Base-by-base conservation (phyloP, 1,140 invertebrate genomes). In the Ceratina japonica region DNA sequence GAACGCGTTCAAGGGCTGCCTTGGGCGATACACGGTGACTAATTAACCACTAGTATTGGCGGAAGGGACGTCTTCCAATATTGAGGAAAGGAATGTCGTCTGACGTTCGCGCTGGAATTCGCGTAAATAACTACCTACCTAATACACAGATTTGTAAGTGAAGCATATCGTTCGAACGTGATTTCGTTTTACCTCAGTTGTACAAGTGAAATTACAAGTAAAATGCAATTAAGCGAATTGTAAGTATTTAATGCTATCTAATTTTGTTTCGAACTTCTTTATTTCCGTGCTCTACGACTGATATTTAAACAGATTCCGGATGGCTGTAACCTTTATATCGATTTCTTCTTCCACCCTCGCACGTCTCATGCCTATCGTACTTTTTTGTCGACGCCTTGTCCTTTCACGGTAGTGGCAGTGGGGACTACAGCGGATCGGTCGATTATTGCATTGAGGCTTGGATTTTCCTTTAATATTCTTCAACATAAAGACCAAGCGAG, bases 321-420 rank as follows among this genome's bases (percentile, higher is more conserved):
- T 84, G 82, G 75, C 83, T 72, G 72, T 84, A 84, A 84, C 82
- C 82, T 84, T 84, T 37, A 66, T 83, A 84, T 84, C 83, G 83
- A 84, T 83, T 69, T 56, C 31, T 31, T 49, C 24, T 10, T 7
- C 10, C 71, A 31, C n/a, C 18, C 16, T 62, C 37, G 20, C 5
- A 12, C 1, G 27, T 27, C 64, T 64, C 27, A n/a, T 7, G 64
- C 27, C 44, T 56, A 15, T 20, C 2, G n/a, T 24, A 56, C 62
- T 59, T 54, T 75, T 27, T 59, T n/a, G 18, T 44, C 58, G 15
- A 59, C 54, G 31, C 54, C 59, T 58, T 62, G 22, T 59, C 54
- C 73, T 58, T 73, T 24, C 37, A 52, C 27, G 56, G n/a, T 63
- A 70, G 61, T 54, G 27, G 72, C 75, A 70, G 77, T 69, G 75